Percentiles rank a stretch among this genome's conserved stretches.
Conservation (phyloP, 2,113 vertebrate genomes). For the Aleadryas rufinucha region DNA sequence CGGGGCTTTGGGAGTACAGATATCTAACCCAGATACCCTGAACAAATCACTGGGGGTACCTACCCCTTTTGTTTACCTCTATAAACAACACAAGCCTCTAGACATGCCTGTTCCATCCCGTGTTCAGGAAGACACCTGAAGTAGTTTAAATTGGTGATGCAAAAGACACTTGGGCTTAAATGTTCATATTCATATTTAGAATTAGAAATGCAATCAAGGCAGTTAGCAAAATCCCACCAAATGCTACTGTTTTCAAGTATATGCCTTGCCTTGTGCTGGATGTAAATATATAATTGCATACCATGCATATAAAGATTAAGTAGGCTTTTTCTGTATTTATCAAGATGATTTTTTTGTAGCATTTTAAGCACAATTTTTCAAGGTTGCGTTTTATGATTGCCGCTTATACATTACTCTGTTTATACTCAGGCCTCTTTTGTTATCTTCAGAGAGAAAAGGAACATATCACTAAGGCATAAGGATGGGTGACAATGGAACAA, state of each 20-base stretch:
- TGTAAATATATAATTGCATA: conserved; percentile 34
- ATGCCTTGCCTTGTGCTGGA: conserved; percentile 5
- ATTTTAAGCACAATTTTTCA: not conserved
- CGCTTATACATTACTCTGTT: not conserved
- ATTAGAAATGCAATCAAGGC: conserved; percentile 59
- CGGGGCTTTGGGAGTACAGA: not conserved
- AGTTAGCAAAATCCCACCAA: conserved; percentile 39
- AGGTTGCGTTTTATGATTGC: not conserved
- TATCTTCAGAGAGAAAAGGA: conserved; percentile 22
- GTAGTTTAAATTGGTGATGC: conserved; percentile 19
- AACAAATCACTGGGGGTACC: not conserved
- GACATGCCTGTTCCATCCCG: not conserved
- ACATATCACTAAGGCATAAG: conserved; percentile 24
- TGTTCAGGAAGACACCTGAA: conserved; percentile 22
- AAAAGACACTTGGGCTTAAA: conserved; percentile 23
- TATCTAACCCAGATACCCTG: not conserved
- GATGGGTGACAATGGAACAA: conserved; percentile 59
- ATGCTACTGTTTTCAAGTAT: conserved; percentile 35
- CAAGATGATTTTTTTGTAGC: not conserved
- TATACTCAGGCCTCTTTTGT: conserved; percentile 22
- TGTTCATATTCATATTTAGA: conserved; percentile 24
- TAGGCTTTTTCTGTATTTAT: conserved; percentile 26
- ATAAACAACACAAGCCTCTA: not conserved
- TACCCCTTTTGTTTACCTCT: not conserved
- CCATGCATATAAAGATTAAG: conserved; percentile 16